Base-by-base conservation (phyloP, 2,888 invertebrate genomes). In the Hanleya hanleyi region DNA sequence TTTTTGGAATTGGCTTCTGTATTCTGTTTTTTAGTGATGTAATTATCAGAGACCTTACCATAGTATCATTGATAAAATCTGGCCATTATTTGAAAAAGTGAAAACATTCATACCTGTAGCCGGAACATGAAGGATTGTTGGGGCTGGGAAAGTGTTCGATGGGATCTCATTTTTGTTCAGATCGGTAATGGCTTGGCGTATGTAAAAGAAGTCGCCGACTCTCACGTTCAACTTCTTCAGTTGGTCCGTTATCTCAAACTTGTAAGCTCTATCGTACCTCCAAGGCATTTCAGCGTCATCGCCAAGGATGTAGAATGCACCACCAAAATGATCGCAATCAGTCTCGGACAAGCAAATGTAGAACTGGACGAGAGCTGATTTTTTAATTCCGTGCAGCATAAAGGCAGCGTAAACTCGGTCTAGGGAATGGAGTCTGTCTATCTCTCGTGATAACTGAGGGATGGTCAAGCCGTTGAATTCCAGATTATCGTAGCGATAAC, bases 211-310 rank as follows among this genome's bases (percentile, higher is more conserved):
- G 66, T 75, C 77, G 49, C 71, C 74, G 61, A 73, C 72, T 18
- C 64, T 69, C 22, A 77, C 65, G 26, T 72, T 67, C n/a, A 74
- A 69, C 2, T 61, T 62, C 6, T 32, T 50, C 67, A 79, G 70
- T 33, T 71, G 61, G 12, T 73, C 65, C 1, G 79, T 79, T 66
- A 79, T 79, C 47, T 79, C 79, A 64, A 72, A 61, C 66, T 72
- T 79, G 74, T 74, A 77, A 22, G 74, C 62, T 3, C 79, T 57
- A 72, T 79, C 77, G 47, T 75, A 76, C 18, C 50, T 61, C 77
- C 77, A 79, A 0, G 67, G 67, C 77, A 79, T 77, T 64, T 79
- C 79, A 29, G 71, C 67, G 36, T 70, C 70, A 18, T 76, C 79
- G 32, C 79, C 79, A 4, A 79, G 74, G 7, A 79, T 50, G 22